Conservation (phyloP, 2,888 invertebrate genomes). For the Tetheella fluctuosa region DNA sequence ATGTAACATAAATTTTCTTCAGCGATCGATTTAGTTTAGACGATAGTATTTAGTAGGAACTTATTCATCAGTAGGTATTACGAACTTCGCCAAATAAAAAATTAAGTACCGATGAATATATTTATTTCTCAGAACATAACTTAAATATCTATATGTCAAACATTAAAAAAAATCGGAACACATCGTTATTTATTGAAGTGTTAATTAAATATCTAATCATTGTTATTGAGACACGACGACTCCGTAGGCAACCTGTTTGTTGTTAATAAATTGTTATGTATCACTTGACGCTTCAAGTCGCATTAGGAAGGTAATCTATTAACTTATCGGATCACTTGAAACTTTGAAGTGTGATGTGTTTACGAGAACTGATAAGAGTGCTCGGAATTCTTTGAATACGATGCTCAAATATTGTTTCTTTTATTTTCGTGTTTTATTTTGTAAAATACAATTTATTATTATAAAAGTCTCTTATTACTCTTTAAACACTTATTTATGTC, state of each 20-base stretch:
- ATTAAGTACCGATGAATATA: background rate
- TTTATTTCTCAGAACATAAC: background rate
- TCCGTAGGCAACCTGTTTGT: background rate
- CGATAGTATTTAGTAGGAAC: too few species aligned
- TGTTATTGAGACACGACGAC: background rate
- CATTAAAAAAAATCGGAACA: background rate
- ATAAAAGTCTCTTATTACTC: too few species aligned
- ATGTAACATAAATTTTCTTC: too few species aligned
- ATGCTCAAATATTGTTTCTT: slow-evolving; percentile 29
- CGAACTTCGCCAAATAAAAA: background rate
- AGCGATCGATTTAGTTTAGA: too few species aligned
- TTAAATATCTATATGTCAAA: background rate
- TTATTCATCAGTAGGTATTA: too few species aligned
- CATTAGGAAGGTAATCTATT: slow-evolving; percentile 45
- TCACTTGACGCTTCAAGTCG: slow-evolving; percentile 43
- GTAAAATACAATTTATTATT: background rate
- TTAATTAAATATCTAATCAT: slow-evolving; percentile 31
- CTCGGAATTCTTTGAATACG: slow-evolving; percentile 35
- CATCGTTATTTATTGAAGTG: slow-evolving; percentile 10
- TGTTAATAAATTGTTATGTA: slow-evolving; percentile 16
- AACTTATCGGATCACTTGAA: slow-evolving; percentile 50
- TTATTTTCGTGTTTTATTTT: background rate
- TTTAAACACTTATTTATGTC: too few species aligned
- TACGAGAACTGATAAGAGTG: slow-evolving; percentile 36
- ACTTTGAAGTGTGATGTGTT: slow-evolving; percentile 51